These are phyloP conservation scores for Trisateles emortualis DNA, from an alignment of 2,888 invertebrate genomes.

Conservation along the genomic window DNA sequence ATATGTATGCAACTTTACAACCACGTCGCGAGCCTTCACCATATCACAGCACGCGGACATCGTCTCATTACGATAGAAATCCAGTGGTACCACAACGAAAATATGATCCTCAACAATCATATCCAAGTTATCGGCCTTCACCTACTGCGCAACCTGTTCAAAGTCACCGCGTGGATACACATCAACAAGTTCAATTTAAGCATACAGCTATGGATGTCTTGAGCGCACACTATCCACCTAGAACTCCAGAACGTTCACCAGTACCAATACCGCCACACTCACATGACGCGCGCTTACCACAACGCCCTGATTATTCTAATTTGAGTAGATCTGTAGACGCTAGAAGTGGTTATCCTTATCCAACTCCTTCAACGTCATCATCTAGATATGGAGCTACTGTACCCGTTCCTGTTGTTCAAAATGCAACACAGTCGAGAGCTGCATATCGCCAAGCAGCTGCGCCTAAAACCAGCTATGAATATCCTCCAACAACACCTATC, in stretches of 20 bases:
- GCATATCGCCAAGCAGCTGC: constrained; percentile 65
- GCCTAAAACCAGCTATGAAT: constrained; percentile 74
- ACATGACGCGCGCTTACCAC: constrained; percentile 66
- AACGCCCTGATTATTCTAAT: constrained; percentile 68
- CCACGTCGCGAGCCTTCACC: constrained; percentile 74
- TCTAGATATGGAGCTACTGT: constrained; percentile 65
- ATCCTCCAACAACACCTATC: constrained; percentile 63
- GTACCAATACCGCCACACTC: constrained; percentile 64
- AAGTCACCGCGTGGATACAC: constrained; percentile 71
- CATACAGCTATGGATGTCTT: constrained; percentile 66
- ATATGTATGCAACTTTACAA: constrained; percentile 65
- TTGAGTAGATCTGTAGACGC: constrained; percentile 65
- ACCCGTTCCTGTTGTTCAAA: constrained; percentile 66
- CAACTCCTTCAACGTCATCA: constrained; percentile 73
- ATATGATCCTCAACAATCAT: constrained; percentile 79
- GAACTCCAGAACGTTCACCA: constrained; percentile 70
- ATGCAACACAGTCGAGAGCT: constrained; percentile 63
- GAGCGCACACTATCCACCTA: constrained; percentile 65
- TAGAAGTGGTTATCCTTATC: constrained; percentile 70
- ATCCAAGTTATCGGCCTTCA: constrained; percentile 76
- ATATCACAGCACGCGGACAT: constrained; percentile 54
- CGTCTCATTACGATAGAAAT: constrained; percentile 75
- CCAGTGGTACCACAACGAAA: constrained; percentile 70
- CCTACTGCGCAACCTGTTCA: constrained; percentile 65
- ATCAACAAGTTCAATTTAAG: constrained; percentile 72